Conservation (phyloP, 2,888 invertebrate genomes). For the Parnassius glacialis region DNA sequence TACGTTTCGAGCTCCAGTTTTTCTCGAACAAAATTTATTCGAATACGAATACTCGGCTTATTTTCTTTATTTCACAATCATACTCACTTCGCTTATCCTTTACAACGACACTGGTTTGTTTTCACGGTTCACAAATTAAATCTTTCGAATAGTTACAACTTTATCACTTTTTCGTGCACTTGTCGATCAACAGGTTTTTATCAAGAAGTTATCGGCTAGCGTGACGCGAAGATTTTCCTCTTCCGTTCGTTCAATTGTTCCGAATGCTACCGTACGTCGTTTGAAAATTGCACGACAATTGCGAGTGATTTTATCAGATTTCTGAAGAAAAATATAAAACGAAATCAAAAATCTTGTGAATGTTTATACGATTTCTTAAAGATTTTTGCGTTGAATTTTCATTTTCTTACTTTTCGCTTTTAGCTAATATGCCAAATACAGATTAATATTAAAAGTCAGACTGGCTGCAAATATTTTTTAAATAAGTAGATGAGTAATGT, state of each 20-base stretch:
- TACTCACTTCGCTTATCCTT: constrained; percentile 19
- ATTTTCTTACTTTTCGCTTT: neutral
- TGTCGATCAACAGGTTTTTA: constrained; percentile 25
- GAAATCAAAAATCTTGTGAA: neutral
- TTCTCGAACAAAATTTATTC: constrained; percentile 40
- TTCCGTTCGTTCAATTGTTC: constrained; percentile 28
- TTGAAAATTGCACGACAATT: constrained; percentile 20
- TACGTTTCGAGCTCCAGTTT: constrained; percentile 79
- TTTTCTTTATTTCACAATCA: constrained; percentile 28
- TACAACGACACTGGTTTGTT: neutral
- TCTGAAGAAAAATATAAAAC: constrained; percentile 8
- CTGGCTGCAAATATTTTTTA: too few species aligned
- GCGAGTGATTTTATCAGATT: constrained; percentile 17
- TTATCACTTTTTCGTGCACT: constrained; percentile 34
- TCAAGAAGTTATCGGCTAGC: constrained; percentile 34
- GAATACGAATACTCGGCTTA: constrained; percentile 4
- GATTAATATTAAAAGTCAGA: too few species aligned
- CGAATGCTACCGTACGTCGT: constrained; percentile 17
- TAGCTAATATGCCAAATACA: too few species aligned
- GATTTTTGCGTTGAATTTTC: neutral
- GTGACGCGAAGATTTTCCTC: constrained; percentile 28
- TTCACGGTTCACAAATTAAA: constrained; percentile 11
- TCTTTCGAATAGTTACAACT: constrained; percentile 29
- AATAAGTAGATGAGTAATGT: too few species aligned
- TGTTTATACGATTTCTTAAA: neutral